Evolutionary conservation across 2,888 invertebrate genomes (phyloP).

Genomic region (Epistrophe grossulariae): DNA sequence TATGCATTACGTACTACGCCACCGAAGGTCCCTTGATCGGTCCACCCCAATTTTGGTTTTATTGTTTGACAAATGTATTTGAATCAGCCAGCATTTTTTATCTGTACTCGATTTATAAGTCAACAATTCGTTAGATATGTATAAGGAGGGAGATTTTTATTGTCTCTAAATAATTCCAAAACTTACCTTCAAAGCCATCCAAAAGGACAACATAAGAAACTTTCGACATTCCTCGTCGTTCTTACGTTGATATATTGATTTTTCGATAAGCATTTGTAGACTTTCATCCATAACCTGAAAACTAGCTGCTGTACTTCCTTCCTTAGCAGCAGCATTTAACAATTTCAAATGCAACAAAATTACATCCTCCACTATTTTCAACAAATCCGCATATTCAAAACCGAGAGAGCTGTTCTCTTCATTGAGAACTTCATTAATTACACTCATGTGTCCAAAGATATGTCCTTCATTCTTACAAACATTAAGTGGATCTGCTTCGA

Average conservation of each 20-base stretch:
- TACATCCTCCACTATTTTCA: conserved; percentile 78
- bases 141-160: too few relatives aligned
- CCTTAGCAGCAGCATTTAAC: conserved; percentile 79
- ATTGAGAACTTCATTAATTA: conserved; percentile 78
- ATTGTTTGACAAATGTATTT: too few relatives aligned
- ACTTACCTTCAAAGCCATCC: conserved; percentile 90
- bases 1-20: too few relatives aligned
- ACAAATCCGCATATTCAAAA: conserved; percentile 67
- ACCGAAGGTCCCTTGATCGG: too few relatives aligned
- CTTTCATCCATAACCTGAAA: conserved; percentile 92
- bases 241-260: conserved; percentile 81
- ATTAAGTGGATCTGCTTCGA: conserved; percentile 84
- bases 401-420: conserved; percentile 56
- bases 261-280: conserved; percentile 86
- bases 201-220: conserved; percentile 89
- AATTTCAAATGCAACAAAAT: conserved; percentile 79
- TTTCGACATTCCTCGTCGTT: conserved; percentile 84
- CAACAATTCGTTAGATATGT: too few relatives aligned
- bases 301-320: conserved; percentile 86
- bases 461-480: conserved; percentile 85
- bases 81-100: too few relatives aligned
- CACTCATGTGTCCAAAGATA: conserved; percentile 83
- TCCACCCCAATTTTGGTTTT: too few relatives aligned
- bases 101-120: too few relatives aligned
- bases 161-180: too few relatives aligned